phyloP scores from a whole-genome alignment of 2,113 vertebrate genomes.

The Platycercus adscitus region DNA sequence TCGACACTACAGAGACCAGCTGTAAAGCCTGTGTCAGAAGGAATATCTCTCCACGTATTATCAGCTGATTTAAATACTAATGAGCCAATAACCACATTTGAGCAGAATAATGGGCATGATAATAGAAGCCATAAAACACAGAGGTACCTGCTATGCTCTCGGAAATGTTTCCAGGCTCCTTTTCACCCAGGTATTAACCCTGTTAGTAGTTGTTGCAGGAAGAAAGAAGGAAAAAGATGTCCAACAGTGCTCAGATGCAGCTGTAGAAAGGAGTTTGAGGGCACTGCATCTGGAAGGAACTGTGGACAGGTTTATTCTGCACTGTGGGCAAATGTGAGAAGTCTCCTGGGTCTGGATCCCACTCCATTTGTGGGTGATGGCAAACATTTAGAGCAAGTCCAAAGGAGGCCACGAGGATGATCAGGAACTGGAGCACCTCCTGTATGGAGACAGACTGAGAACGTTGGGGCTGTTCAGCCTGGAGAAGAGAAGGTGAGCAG shows the following conservation, averaged over 20 bases:
- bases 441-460: too few relatives aligned
- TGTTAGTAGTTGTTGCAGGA: background rate
- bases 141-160: background rate
- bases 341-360: background rate
- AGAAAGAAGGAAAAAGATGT: background rate
- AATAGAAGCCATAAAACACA: constrained; percentile 1
- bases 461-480: too few relatives aligned
- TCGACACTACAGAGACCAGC: background rate
- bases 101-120: constrained; percentile 23
- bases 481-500: too few relatives aligned
- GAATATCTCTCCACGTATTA: background rate
- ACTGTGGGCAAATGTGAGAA: background rate
- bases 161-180: background rate
- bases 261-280: background rate
- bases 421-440: too few relatives aligned
- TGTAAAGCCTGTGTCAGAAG: background rate
- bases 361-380: background rate
- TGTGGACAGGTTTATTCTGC: background rate
- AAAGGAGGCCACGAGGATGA: too few relatives aligned
- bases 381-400: background rate
- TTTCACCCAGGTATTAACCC: background rate
- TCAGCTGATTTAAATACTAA: constrained; percentile 66
- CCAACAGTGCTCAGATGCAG: background rate
- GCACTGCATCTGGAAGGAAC: background rate
- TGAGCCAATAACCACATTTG: constrained; percentile 29